Evolutionary conservation across 2,797 vertebrate genomes (phyloP), one percentile per base, ranked within the genome.

Genomic region (Neosalanx taihuensis): DNA sequence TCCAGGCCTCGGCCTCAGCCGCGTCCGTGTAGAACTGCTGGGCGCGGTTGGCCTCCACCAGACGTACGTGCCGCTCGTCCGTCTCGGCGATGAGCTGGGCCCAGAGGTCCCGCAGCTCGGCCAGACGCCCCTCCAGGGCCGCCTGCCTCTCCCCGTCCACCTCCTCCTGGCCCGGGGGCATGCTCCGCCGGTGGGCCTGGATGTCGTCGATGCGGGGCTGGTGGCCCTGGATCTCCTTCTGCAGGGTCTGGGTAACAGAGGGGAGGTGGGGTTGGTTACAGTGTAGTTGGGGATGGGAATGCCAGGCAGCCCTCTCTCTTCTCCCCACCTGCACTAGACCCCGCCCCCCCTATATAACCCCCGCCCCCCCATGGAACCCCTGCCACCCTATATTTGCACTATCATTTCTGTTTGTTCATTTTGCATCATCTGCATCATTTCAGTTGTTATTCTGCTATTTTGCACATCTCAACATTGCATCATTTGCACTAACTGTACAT

Each of bases 141-240:
- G 87, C 88, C 0, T 91, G 92, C 2, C 93, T 92, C 26, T 93
- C 88, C 1, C 86, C 86, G 0, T 90, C 91, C 0, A 91, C 88
- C 81, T 70, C 75, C 29, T 76, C 76, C 41, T 91, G 85, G 59
- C 84, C 90, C 4, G 91, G 81, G 0, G 90, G 86, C 81, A 92
- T 76, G 2, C 90, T 90, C 10, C 85, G 91, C 69, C 91, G 91
- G 1, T 94, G 92, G 18, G 85, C 88, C 12, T 81, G 84, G 20
- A 97, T 95, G 83, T 98, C 96, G 1, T 95, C 92, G 0, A 97
- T 96, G 13, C 97, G 93, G 0, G 95, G 97, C 85, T 96, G 94
- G 29, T 97, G 97, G 69, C 97, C 97, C 83, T 96, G 96, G 68
- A 98, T 95, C 89, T 98, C 97, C 82, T 98, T 98, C 86, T 96